Base-by-base conservation (phyloP, 2,113 vertebrate species). In the Bothrops jararaca region DNA sequence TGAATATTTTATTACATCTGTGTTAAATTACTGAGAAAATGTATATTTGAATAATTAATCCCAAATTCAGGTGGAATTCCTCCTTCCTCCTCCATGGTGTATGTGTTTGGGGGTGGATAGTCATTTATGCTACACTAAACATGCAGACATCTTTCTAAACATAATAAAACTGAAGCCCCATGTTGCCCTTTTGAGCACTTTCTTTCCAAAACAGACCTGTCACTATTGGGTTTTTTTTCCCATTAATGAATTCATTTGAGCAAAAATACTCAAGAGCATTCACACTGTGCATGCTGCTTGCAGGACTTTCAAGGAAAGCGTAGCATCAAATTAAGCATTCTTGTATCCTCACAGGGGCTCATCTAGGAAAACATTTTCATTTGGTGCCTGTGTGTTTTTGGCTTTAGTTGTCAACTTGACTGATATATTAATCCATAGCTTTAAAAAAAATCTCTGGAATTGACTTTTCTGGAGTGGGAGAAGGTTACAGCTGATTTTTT, bases 221-320 rank as follows among this genome's bases (percentile, higher is more conserved):
- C n/a, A 80, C 53, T 89, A 29, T 26, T 29, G 4, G 4, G 18
- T 57, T 13, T 89, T 42, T 86, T 45, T 11, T 64, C 39, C 45
- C 45, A 86, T 86, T 52, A 92, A 92, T 92, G 80, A 93, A 91
- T 93, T 69, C 42, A 90, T 92, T 45, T 89, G 87, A 86, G 48
- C 54, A 89, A 93, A 92, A 90, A 48, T 50, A 50, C 39, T 56
- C 93, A 90, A 15, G 50, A 86, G 69, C n/a, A 54, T 69, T 85
- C 54, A 12, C 69, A 89, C 56, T 93, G 80, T 92, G 90, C 85
- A 89, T 69, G 74, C 24, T 90, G 50, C 88, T 86, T 93, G 69
- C 26, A 86, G 54, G 50, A 26, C 26, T 86, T 91, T 92, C 74
- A 69, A 34, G 58, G 80, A 52, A 86, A 34, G 90, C 39, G 34